Percentiles rank a stretch among this genome's conserved stretches.
These are phyloP conservation scores for Acipenser transmontanus DNA, from an alignment of 2,797 vertebrate species.

Conservation along the genomic window DNA sequence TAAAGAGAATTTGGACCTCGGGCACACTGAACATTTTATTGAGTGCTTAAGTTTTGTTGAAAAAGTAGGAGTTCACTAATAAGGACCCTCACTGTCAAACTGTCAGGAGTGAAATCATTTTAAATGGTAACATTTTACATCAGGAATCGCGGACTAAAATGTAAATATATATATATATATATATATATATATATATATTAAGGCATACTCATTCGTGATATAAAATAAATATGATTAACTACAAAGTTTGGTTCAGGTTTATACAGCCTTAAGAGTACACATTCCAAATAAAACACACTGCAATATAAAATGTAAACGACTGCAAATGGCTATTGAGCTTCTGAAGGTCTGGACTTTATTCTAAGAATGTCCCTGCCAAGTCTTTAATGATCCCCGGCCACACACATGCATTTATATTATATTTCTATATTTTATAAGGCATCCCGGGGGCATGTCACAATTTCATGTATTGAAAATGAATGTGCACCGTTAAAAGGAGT, in stretches of 20 bases:
- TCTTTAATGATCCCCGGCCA: not conserved
- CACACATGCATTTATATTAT: slow-evolving; percentile 3
- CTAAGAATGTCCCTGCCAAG: not conserved
- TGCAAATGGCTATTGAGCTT: not conserved
- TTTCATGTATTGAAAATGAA: not conserved
- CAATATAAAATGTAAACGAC: slow-evolving; percentile 1
- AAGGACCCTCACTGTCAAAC: too few relatives aligned
- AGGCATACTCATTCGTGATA: not conserved
- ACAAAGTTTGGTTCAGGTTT: not conserved
- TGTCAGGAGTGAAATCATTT: too few relatives aligned
- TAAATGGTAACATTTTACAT: too few relatives aligned
- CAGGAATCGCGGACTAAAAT: too few relatives aligned
- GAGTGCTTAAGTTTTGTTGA: too few relatives aligned
- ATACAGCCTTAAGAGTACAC: not conserved
- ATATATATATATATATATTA: too few relatives aligned
- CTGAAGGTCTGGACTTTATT: not conserved
- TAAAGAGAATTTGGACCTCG: too few relatives aligned
- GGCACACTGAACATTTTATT: too few relatives aligned
- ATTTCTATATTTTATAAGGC: slow-evolving; percentile 12
- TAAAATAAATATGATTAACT: slow-evolving; percentile 1
- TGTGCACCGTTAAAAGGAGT: too few relatives aligned
- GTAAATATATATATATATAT: too few relatives aligned
- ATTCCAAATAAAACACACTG: slow-evolving; percentile 16
- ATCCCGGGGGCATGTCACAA: slow-evolving; percentile 4
- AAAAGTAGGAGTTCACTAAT: too few relatives aligned